Evolutionary conservation across 2,888 invertebrate species (phyloP).

Genomic region (Dasysyrphus albostriatus): DNA sequence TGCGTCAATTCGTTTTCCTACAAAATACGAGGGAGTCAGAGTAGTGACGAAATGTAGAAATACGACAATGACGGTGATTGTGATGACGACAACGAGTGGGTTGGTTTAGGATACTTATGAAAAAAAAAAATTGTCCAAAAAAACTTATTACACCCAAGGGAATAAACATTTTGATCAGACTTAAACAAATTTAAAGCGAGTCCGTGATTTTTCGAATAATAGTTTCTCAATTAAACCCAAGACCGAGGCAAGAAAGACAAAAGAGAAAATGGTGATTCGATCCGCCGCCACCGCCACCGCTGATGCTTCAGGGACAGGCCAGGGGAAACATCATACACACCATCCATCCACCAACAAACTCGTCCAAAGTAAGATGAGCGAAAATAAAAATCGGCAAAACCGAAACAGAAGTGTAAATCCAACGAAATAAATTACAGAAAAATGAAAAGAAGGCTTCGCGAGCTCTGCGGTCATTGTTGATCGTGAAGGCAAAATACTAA

Average conservation of each 20-base stretch:
- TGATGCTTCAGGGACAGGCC: constrained; percentile 39
- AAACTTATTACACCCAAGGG: neutral
- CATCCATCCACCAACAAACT: constrained; percentile 43
- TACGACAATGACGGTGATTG: constrained; percentile 14
- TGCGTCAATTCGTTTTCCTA: constrained; percentile 61
- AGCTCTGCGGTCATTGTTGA: constrained; percentile 69
- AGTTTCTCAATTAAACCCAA: constrained; percentile 52
- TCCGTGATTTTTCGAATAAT: constrained; percentile 37
- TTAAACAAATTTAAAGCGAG: neutral
- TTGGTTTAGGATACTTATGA: neutral
- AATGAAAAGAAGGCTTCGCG: constrained; percentile 39
- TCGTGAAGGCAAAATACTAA: constrained; percentile 44
- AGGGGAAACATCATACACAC: constrained; percentile 57
- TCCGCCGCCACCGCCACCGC: constrained; percentile 50
- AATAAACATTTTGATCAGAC: constrained; percentile 16
- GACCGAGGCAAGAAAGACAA: constrained; percentile 49
- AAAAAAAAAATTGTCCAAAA: neutral
- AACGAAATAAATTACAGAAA: constrained; percentile 54
- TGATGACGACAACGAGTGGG: neutral
- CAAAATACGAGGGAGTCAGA: constrained; percentile 39
- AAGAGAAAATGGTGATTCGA: constrained; percentile 75
- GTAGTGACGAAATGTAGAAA: constrained; percentile 34
- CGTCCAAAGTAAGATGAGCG: constrained; percentile 49
- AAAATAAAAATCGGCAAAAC: constrained; percentile 61
- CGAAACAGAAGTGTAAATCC: constrained; percentile 41